Evolutionary conservation across 2,797 vertebrate species (phyloP).

Genomic region (Xenops minutus): DNA sequence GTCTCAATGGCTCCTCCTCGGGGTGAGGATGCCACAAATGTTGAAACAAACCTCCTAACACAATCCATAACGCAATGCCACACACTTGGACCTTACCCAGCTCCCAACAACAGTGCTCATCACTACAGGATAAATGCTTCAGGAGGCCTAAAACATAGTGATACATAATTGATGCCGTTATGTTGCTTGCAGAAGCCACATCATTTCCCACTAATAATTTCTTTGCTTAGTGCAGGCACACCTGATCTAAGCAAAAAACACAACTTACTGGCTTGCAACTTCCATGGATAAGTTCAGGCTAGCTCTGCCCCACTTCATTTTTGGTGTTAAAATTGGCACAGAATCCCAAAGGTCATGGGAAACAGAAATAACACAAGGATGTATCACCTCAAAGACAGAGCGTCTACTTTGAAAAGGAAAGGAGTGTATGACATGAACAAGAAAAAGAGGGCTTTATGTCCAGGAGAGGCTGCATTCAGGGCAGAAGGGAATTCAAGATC

Average conservation of each 20-base stretch:
- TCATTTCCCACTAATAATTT: neutral
- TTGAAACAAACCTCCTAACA: neutral
- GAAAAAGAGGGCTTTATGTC: neutral
- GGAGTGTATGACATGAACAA: neutral
- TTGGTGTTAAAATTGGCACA: neutral
- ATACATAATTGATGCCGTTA: neutral
- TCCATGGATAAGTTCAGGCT: neutral
- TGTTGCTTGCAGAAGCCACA: neutral
- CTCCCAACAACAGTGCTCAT: constrained; percentile 24
- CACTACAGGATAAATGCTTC: constrained; percentile 34
- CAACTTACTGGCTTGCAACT: neutral
- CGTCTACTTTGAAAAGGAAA: neutral
- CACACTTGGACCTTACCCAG: neutral
- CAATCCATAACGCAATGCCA: neutral
- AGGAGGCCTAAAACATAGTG: constrained; percentile 12
- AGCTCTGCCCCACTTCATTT: neutral
- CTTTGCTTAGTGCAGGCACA: neutral
- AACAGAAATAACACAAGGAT: neutral
- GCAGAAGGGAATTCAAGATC: neutral
- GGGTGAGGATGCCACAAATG: neutral
- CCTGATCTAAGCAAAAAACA: neutral
- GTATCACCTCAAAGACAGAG: neutral
- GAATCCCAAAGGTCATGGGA: neutral
- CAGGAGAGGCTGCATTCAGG: neutral
- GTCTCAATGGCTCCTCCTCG: neutral